Base-by-base conservation (phyloP, 1,140 invertebrate genomes). In the Halyomorpha halys region DNA sequence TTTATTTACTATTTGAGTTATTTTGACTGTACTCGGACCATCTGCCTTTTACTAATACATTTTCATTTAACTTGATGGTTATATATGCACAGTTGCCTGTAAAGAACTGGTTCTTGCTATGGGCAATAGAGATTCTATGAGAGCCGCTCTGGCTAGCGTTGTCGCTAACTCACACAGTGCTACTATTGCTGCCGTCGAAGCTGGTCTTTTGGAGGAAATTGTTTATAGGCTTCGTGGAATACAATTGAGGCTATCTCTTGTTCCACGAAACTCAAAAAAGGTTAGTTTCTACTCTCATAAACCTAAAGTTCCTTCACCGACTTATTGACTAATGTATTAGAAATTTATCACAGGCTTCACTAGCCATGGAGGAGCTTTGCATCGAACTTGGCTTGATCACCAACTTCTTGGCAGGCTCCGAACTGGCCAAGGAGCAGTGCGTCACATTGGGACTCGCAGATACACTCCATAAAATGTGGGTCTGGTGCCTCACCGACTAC, bases 401-500 rank as follows among this genome's bases (percentile, higher is more conserved):
- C 59, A 81, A 81, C 70, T 81, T 81, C 62, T 72, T 80, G 70
- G 71, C 74, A 18, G 71, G 73, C 30, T 71, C 72, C 66, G 63
- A 53, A 19, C 47, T 69, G 18, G 75, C 76, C 2, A 81, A 81
- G 66, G 67, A 69, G 49, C 69, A 68, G 47, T 71, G 77, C 5
- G 73, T 74, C 0, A 69, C 73, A 59, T 68, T 72, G 27, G 77
- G 78, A 39, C 70, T 82, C 16, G 74, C 79, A 9, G 79, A 82
- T 69, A 66, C 77, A 5, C 56, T 80, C 9, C 80, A 81, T 63
- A 82, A 82, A 70, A 67, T 81, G 21, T 81, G 80, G 80, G 70
- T 71, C 19, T 80, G 80, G 78, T 76, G 78, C 63, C 71, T 69
- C 15, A 70, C 75, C n/a, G 75, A 76, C 67, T 76, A 76, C 66